Conservation (phyloP, 2,888 invertebrate genomes). For the Anthophora plumipes region DNA sequence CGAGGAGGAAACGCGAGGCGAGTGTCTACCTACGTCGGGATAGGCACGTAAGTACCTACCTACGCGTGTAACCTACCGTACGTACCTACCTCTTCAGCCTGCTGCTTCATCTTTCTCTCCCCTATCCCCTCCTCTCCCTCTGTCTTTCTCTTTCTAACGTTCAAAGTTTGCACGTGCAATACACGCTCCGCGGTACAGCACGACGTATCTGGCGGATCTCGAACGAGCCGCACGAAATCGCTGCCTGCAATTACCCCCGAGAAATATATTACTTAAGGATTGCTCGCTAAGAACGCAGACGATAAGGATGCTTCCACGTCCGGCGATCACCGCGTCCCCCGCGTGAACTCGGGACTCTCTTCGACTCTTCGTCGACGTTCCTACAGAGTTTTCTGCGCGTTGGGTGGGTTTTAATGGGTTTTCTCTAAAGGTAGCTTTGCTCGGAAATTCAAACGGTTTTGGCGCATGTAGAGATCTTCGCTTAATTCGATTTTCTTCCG, state of each 20-base stretch:
- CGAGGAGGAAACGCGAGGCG: conserved; percentile 42
- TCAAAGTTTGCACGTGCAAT: conserved; percentile 67
- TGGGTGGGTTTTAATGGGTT: not conserved
- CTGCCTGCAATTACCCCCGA: conserved; percentile 73
- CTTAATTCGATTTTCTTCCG: no score
- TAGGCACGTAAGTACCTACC: conserved; percentile 71
- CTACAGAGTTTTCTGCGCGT: not conserved
- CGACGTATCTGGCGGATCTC: conserved; percentile 71
- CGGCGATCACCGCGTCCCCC: conserved; percentile 39
- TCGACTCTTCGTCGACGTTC: not conserved
- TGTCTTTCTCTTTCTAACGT: conserved; percentile 26
- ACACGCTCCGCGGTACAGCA: conserved; percentile 60
- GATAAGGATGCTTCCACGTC: conserved; percentile 61
- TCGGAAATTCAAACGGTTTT: not conserved
- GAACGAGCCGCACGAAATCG: conserved; percentile 75
- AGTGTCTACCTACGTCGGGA: conserved; percentile 59
- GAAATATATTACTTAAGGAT: conserved; percentile 75
- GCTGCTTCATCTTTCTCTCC: not conserved
- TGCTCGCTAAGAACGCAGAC: conserved; percentile 56
- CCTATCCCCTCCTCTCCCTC: not conserved
- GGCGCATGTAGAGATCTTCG: no score
- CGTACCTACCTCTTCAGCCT: conserved; percentile 37
- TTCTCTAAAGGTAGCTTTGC: not conserved
- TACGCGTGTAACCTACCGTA: conserved; percentile 72
- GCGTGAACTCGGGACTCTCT: conserved; percentile 19